phyloP scores from a whole-genome alignment of 2,797 vertebrate genomes.

The Meda fulgida region DNA sequence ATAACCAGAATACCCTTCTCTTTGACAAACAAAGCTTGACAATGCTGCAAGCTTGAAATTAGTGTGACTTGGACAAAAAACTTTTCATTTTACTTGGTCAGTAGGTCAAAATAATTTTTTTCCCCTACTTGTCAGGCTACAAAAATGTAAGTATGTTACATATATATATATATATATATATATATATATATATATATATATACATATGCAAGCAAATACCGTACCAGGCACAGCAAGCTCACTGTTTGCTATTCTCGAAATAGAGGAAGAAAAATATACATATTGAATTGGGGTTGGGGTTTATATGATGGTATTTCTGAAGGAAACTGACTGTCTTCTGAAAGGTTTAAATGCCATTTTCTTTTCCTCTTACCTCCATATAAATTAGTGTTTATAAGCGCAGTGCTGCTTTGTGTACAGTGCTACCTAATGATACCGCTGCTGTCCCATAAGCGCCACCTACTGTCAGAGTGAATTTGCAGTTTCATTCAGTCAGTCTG shows the following conservation, averaged over 20 bases:
- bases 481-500: background rate
- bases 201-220: background rate
- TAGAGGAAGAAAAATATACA: background rate
- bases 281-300: background rate
- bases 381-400: background rate
- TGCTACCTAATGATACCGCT: background rate
- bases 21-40: slow-evolving; percentile 15
- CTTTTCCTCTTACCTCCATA: too few species aligned
- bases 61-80: slow-evolving; percentile 1
- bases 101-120: slow-evolving; percentile 26
- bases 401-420: too few species aligned
- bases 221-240: background rate
- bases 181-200: too few species aligned
- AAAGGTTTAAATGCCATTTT: background rate
- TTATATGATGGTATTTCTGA: background rate
- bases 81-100: slow-evolving; percentile 12
- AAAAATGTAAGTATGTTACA: background rate
- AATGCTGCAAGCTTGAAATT: background rate
- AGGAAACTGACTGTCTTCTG: background rate
- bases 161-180: too few species aligned
- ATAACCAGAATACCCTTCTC: slow-evolving; percentile 6
- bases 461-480: background rate
- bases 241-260: background rate
- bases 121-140: background rate
- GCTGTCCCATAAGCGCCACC: background rate